Conservation (phyloP, 2,888 invertebrate species). For the Thysanoteuthis rhombus region DNA sequence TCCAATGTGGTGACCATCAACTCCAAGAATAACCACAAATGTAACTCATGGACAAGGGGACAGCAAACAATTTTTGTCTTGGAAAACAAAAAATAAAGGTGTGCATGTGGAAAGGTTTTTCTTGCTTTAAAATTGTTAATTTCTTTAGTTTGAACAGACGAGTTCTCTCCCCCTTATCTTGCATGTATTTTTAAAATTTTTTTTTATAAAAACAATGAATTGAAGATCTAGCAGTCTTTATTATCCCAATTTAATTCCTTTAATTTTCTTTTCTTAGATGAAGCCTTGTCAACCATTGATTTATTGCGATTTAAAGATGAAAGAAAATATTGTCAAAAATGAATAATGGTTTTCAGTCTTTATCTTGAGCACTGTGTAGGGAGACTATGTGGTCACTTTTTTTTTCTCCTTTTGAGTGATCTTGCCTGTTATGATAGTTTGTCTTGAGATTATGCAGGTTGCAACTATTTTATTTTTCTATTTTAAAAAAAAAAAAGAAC, state of each 20-base stretch:
- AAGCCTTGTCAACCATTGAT: no score
- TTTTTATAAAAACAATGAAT: neutral
- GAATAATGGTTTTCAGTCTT: no score
- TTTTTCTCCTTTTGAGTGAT: neutral
- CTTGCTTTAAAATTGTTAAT: neutral
- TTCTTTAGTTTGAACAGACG: neutral
- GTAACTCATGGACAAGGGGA: neutral
- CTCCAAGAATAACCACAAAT: conserved; percentile 2
- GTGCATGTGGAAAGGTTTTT: conserved; percentile 20
- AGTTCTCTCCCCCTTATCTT: neutral
- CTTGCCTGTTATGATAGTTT: neutral
- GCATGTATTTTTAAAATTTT: neutral
- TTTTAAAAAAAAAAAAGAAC: neutral
- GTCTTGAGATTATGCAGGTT: neutral
- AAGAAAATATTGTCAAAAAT: no score
- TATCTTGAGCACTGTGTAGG: neutral
- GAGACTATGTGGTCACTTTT: neutral
- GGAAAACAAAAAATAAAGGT: conserved; percentile 18
- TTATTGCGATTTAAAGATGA: no score
- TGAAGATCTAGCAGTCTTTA: neutral
- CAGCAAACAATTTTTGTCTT: neutral
- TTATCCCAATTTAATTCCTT: no score
- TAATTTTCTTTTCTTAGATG: no score
- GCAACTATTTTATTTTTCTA: neutral
- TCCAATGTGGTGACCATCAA: conserved; percentile 16